Evolutionary conservation across 2,888 invertebrate genomes (phyloP), one percentile per base, ranked within the genome.

Genomic region (Rotaria sp.): DNA sequence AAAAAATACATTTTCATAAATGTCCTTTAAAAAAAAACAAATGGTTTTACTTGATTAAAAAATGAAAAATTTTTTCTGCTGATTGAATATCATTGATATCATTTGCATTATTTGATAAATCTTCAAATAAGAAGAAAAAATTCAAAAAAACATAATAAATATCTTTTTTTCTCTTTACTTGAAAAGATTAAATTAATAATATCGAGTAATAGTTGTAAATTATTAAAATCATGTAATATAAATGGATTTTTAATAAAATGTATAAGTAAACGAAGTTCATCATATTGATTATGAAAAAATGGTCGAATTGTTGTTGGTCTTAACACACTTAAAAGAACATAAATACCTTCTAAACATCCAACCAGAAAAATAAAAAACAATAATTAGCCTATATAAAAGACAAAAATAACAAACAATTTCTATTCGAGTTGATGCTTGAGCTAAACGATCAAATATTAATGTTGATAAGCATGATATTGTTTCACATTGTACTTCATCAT

Each of bases 161-260:
- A 15, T 30, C 18, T 41, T 11, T 1, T 24, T 26, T 24, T 1
- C 7, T 35, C 2, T n/a, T 45, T 80, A 80, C 80, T 80, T 35
- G 4, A 3, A n/a, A 80, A 80, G 3, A 80, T 26, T n/a, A 10
- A 7, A 13, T 80, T 41, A 3, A 80, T 15, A 45, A 80, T 80
- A 45, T 80, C 80, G 26, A 80, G 35, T 80, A 80, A 80, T 45
- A 80, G 13, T 80, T 80, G 80, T 80, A 80, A n/a, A 80, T 45
- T 45, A 45, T 80, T 80, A 26, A 80, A 45, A 45, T 80, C 80
- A 45, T 80, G 80, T 80, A 80, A 45, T n/a, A 80, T 80, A 80
- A 80, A 80, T 80, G 80, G 80, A 80, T 80, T 45, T n/a, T 80
- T 80, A n/a, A 80, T 45, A 45, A 80, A 80, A 45, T 80, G 80